Percentiles rank a stretch among this genome's conserved stretches.
phyloP scores from a whole-genome alignment of 1,140 invertebrate species.

The Aphaenogaster rudis region DNA sequence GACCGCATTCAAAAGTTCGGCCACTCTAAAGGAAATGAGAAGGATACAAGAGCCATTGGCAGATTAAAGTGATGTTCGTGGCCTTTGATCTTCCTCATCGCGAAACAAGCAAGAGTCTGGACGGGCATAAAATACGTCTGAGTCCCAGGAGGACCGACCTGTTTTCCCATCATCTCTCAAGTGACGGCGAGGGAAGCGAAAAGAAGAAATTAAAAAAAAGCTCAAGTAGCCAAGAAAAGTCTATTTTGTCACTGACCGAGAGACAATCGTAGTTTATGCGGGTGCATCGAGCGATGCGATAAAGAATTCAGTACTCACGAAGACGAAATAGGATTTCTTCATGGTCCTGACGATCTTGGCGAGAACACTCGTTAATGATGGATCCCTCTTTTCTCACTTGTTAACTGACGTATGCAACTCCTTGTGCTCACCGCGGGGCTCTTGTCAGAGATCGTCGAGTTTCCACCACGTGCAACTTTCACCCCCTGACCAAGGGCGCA shows the following conservation, averaged over 20 bases:
- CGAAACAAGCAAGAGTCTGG: constrained; percentile 61
- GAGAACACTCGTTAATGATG: constrained; percentile 24
- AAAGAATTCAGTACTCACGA: constrained; percentile 65
- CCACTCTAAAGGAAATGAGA: constrained; percentile 7
- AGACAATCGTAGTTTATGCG: not conserved
- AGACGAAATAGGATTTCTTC: constrained; percentile 68
- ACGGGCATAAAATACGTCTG: constrained; percentile 62
- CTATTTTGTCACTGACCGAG: not conserved
- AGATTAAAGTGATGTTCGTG: constrained; percentile 77
- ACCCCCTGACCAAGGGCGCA: constrained; percentile 63
- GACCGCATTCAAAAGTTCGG: constrained; percentile 49
- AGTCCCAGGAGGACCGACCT: constrained; percentile 33
- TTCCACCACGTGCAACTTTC: constrained; percentile 68
- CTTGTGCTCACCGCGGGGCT: constrained; percentile 42
- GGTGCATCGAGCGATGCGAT: not conserved
- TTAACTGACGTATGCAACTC: constrained; percentile 6
- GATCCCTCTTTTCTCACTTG: constrained; percentile 16
- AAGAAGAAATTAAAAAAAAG: not conserved
- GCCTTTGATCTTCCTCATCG: constrained; percentile 72
- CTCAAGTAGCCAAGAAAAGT: constrained; percentile 14
- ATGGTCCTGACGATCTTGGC: constrained; percentile 58
- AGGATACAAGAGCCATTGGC: constrained; percentile 71
- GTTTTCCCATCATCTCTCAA: constrained; percentile 44
- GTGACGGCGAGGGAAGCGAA: constrained; percentile 15
- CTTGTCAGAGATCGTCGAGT: constrained; percentile 69